Evolutionary conservation across 2,797 vertebrate species (phyloP), one percentile per base, ranked within the genome.

Genomic region (Diplodus sargus): DNA sequence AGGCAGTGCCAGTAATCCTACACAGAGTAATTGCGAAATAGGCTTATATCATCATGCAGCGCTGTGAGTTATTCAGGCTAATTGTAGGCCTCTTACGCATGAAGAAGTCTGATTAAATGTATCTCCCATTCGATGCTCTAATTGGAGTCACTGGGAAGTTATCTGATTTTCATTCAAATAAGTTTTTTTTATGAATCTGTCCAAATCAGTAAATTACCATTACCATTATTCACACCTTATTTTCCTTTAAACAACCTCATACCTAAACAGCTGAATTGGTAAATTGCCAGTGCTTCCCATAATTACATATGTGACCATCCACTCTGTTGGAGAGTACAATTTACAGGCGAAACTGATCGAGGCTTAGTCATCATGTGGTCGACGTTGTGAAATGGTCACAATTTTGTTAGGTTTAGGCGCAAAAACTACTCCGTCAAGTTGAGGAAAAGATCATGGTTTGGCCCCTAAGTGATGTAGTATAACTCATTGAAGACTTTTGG

Each of bases 41-140:
- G 18, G 61, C 18, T 48, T 22, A 39, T 28, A 52, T 61, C 39
- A 39, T 57, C 61, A 20, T 49, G 17, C 16, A 48, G 43, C 23
- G 16, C 30, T 78, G 65, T 45, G 58, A 75, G 64, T 69, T 58
- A 58, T 42, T 11, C 30, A 17, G 30, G 61, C 63, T 71, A 74
- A 74, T 51, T 67, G 39, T 13, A 39, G 49, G 45, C 58, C 17
- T 78, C 66, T 60, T 25, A 30, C 15, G 45, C 47, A 54, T 61
- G 30, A 43, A 4, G 34, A 34, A 34, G 34, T 34, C 39, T 71
- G 20, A 14, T 14, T 34, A 34, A 34, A 34, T 34, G 34, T 34
- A 34, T 34, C 34, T 34, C 34, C 34, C 7, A 34, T 34, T 34
- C 34, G 34, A 34, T 34, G 45, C 30, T 49, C 39, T 70, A 65